Conservation (phyloP, 2,113 vertebrate genomes). For the Sinocyclocheilus anophthalmus region DNA sequence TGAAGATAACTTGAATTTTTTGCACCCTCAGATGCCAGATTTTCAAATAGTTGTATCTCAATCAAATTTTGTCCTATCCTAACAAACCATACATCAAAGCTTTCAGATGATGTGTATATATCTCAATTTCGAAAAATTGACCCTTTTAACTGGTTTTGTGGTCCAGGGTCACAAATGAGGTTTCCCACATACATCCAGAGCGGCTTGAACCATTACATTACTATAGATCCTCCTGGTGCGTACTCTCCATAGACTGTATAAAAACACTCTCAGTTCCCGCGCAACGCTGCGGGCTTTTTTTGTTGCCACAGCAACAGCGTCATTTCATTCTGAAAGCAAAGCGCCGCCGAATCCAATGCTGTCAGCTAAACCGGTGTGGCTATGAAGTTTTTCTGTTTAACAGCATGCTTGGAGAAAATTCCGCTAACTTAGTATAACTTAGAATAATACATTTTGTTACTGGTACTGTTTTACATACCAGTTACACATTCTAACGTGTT, state of each 20-base stretch:
- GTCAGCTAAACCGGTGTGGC: background rate
- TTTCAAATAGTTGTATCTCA: too few species aligned
- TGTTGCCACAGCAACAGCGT: slow-evolving; percentile 63
- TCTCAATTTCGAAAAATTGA: too few species aligned
- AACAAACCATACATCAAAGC: too few species aligned
- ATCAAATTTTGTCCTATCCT: too few species aligned
- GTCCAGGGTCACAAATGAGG: too few species aligned
- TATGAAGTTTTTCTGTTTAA: too few species aligned
- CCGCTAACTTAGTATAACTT: background rate
- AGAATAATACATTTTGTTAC: background rate
- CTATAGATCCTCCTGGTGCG: too few species aligned
- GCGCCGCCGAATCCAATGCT: background rate
- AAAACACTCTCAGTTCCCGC: slow-evolving; percentile 42
- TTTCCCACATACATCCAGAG: background rate
- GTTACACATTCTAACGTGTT: background rate
- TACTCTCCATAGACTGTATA: background rate
- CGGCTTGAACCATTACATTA: background rate
- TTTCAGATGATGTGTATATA: too few species aligned
- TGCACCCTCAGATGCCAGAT: too few species aligned
- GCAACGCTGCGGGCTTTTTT: slow-evolving; percentile 6
- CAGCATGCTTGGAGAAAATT: background rate
- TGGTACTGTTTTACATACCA: background rate
- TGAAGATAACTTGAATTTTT: too few species aligned
- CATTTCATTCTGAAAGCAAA: slow-evolving; percentile 48
- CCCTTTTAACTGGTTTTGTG: too few species aligned